Base-by-base conservation (phyloP, 2,888 invertebrate species). In the Lobophora halterata region DNA sequence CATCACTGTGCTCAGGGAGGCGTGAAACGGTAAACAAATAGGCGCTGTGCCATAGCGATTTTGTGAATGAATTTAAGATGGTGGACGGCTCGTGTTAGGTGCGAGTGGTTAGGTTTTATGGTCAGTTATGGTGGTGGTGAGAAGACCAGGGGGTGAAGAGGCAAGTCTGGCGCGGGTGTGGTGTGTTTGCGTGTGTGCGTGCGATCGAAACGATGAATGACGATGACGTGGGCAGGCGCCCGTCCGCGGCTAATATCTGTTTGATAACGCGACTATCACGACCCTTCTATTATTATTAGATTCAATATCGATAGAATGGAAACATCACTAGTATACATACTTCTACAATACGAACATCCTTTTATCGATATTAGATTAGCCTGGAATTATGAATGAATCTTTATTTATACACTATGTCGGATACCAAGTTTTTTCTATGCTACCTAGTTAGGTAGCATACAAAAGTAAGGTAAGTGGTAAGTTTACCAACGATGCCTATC, bases 21-120 rank as follows among this genome's bases (percentile, higher is more conserved):
- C 68, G 72, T 62, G 55, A 78, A 76, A 74, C 73, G 76, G 83
- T 86, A 86, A 83, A 85, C 75, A 83, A 85, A 79, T 78, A 78
- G 61, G 61, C 46, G 58, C 52, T 71, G 53, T 73, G 71, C 62
- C 63, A 71, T 68, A 78, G 78, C 75, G 73, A 80, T 79, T 86
- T 87, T 86, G 86, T 87, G 86, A 87, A 87, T 87, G 86, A 86
- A 85, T 75, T 79, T 85, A 87, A 86, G 78, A 87, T 87, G 86
- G 86, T 79, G 83, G 86, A 73, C 76, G 72, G 47, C 52, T 61
- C 56, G 69, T 71, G 75, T 69, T 66, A 58, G 59, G 64, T 62
- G 66, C 65, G 67, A 60, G 64, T 65, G 46, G 52, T 63, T 25
- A 34, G 50, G 48, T 73, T 74, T 67, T 60, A 56, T 71, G 61